phyloP scores from a whole-genome alignment of 2,797 vertebrate genomes.

The Crocidura indochinensis region DNA sequence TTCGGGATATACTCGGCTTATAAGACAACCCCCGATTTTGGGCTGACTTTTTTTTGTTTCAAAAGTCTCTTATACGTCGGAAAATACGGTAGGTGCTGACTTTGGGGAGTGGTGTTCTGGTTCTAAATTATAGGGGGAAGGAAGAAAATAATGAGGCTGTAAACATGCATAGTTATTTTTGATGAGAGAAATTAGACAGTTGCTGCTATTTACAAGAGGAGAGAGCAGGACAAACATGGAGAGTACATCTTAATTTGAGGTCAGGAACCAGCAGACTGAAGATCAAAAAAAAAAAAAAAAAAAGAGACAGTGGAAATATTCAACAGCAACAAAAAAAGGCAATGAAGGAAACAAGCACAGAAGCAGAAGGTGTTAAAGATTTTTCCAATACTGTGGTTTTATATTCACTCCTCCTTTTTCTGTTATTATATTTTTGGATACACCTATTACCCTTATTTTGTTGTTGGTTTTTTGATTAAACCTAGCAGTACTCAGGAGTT shows the following conservation, averaged over 20 bases:
- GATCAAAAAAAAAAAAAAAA: not conserved
- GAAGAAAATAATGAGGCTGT: not conserved
- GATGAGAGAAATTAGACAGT: not conserved
- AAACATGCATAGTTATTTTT: not conserved
- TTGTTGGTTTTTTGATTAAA: no score
- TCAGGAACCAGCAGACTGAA: not conserved
- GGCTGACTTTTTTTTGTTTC: no score
- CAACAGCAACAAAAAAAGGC: fast-evolving
- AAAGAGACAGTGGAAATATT: not conserved
- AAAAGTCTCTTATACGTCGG: no score
- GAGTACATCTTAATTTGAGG: not conserved
- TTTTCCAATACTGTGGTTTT: not conserved
- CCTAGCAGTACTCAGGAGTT: no score
- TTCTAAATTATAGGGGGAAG: not conserved
- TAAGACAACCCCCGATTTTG: no score
- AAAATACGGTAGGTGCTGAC: no score
- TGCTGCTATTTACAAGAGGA: not conserved
- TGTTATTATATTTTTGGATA: no score
- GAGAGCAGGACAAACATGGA: not conserved
- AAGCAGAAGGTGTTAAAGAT: not conserved
- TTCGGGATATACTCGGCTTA: no score
- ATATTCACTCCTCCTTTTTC: no score
- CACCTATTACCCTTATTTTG: no score
- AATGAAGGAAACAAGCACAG: no score
- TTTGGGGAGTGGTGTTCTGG: not conserved